These are phyloP conservation scores for Caenorhabditis brenneri DNA, from an alignment of 1,140 invertebrate species.

Conservation along the genomic window DNA sequence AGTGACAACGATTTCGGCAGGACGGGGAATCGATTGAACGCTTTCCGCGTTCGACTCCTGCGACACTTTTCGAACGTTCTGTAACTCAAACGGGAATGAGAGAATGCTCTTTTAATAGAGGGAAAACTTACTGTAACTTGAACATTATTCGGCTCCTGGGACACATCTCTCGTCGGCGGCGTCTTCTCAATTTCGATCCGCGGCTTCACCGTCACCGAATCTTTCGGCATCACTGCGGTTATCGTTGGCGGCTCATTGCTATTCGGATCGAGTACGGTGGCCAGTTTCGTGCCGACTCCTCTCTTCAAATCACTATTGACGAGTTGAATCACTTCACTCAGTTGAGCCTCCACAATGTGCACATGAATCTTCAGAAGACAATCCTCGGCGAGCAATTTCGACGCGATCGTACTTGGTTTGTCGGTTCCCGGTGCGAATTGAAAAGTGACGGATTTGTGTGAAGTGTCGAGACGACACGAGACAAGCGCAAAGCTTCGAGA, in stretches of 20 bases:
- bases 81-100: not conserved
- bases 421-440: constrained; percentile 67
- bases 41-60: not conserved
- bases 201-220: not conserved
- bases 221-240: not conserved
- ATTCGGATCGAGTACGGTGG: constrained; percentile 55
- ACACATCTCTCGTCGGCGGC: not conserved
- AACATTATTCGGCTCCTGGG: not conserved
- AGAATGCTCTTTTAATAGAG: not conserved
- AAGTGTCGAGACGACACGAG: constrained; percentile 67
- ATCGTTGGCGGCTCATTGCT: constrained; percentile 12
- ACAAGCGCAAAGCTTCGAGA: constrained; percentile 59
- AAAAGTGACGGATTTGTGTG: constrained; percentile 67
- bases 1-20: not conserved
- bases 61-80: constrained; percentile 6
- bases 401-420: constrained; percentile 59
- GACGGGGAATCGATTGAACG: not conserved
- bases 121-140: constrained; percentile 9
- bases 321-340: constrained; percentile 63
- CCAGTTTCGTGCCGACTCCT: constrained; percentile 60
- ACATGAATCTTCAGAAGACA: constrained; percentile 59
- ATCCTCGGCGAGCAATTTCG: constrained; percentile 64
- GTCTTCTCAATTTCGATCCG: not conserved
- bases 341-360: constrained; percentile 60
- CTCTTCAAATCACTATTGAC: constrained; percentile 62